Evolutionary conservation across 2,797 vertebrate genomes (phyloP).

Genomic region (Heliangelus exortis): DNA sequence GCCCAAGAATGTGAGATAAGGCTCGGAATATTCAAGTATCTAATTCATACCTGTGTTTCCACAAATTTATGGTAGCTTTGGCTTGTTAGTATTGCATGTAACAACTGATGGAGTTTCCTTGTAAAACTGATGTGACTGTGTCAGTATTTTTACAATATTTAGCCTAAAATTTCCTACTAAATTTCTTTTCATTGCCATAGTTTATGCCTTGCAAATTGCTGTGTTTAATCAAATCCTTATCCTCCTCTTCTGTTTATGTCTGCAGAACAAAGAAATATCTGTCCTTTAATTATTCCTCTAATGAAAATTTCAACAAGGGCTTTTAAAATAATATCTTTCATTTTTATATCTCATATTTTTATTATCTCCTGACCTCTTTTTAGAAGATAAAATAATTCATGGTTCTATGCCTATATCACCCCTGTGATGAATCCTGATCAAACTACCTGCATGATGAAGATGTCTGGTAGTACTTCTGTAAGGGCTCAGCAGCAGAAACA

Average conservation of each 20-base stretch:
- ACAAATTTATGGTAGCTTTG: neutral
- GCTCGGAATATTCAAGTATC: neutral
- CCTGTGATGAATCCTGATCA: neutral
- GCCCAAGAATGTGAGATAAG: neutral
- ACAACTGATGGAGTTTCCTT: neutral
- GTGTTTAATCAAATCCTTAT: neutral
- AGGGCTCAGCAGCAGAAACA: neutral
- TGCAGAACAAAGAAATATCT: neutral
- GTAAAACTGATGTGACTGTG: neutral
- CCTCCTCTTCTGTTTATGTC: neutral
- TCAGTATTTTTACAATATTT: neutral
- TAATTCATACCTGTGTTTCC: neutral
- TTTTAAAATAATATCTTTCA: neutral
- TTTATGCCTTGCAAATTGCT: neutral
- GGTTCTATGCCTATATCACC: neutral
- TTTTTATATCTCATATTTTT: neutral
- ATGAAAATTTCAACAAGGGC: neutral
- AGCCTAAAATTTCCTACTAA: neutral
- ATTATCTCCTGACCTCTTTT: neutral
- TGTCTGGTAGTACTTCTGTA: neutral
- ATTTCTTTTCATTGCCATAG: neutral
- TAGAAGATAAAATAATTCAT: neutral
- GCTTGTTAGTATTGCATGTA: rapidly evolving
- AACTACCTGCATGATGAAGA: neutral
- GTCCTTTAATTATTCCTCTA: neutral